Conservation (phyloP, 2,797 vertebrate genomes). For the Fistularia commersonii region DNA sequence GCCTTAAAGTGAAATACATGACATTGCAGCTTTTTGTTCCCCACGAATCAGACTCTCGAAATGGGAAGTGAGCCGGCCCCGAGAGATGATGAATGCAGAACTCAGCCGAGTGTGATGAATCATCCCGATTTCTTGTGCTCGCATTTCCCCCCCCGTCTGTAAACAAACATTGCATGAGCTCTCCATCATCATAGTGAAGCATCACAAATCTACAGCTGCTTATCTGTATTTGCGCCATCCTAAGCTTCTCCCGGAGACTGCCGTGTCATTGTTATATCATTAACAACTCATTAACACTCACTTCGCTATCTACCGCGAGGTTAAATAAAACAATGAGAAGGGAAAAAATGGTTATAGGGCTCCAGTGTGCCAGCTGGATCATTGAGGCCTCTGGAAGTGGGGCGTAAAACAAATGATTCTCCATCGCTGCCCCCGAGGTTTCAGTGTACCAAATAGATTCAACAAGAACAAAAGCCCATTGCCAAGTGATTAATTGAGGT, state of each 20-base stretch:
- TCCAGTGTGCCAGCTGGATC: conserved; percentile 52
- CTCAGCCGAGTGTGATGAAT: conserved; percentile 39
- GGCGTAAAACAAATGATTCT: conserved; percentile 58
- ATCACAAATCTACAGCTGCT: conserved; percentile 27
- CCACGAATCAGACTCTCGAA: conserved; percentile 42
- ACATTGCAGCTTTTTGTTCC: conserved; percentile 42
- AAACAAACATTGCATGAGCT: conserved; percentile 43
- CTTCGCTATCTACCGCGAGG: conserved; percentile 7
- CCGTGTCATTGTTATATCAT: conserved; percentile 10
- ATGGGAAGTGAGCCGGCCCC: conserved; percentile 50
- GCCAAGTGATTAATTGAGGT: conserved; percentile 59
- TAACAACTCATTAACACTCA: conserved; percentile 33
- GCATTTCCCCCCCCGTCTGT: conserved; percentile 28
- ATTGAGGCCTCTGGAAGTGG: conserved; percentile 53
- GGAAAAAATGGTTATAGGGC: conserved; percentile 24
- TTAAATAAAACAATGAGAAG: conserved; percentile 27
- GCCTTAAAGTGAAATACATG: conserved; percentile 33
- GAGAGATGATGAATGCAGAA: conserved; percentile 44
- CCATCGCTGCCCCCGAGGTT: conserved; percentile 55
- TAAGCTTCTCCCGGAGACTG: conserved; percentile 16
- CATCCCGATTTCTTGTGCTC: conserved; percentile 23
- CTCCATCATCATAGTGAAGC: conserved; percentile 35
- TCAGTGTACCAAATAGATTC: conserved; percentile 50
- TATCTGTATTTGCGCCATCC: conserved; percentile 46
- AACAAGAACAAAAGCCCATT: conserved; percentile 58